A percentile compares a stretch with the other conserved stretches of the same genome.
phyloP scores from a whole-genome alignment of 2,797 vertebrate genomes.

The Megaceryle alcyon region DNA sequence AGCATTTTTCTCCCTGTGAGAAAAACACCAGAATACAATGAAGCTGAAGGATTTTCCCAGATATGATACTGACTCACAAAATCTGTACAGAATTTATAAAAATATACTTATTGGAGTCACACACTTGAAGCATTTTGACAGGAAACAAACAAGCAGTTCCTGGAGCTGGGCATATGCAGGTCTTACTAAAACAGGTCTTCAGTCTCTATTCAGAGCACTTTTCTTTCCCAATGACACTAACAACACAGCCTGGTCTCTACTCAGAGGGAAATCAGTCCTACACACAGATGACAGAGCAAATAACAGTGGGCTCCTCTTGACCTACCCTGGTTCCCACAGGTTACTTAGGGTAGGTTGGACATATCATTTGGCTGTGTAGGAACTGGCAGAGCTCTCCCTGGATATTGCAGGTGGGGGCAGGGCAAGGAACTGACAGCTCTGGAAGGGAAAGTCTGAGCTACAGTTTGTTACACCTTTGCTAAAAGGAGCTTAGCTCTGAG shows the following conservation, averaged over 20 bases:
- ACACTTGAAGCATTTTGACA: not conserved
- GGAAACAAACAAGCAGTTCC: not conserved
- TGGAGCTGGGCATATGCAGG: not conserved
- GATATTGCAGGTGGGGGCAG: too few relatives aligned
- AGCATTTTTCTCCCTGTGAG: not conserved
- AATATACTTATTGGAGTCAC: not conserved
- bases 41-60: not conserved
- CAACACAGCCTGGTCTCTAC: not conserved
- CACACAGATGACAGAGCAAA: not conserved
- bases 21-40: not conserved
- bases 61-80: not conserved
- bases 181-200: not conserved
- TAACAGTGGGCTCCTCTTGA: not conserved
- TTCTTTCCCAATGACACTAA: not conserved
- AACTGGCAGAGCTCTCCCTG: not conserved
- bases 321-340: not conserved
- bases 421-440: not conserved
- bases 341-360: not conserved
- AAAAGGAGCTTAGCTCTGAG: not conserved
- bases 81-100: not conserved
- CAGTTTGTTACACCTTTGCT: not conserved
- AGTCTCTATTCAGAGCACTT: not conserved
- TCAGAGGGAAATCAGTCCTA: not conserved
- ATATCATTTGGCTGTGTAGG: not conserved
- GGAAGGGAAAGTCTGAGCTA: not conserved